These are phyloP conservation scores for Pyrrhura leucotis DNA, from an alignment of 2,797 vertebrate species.

Conservation along the genomic window DNA sequence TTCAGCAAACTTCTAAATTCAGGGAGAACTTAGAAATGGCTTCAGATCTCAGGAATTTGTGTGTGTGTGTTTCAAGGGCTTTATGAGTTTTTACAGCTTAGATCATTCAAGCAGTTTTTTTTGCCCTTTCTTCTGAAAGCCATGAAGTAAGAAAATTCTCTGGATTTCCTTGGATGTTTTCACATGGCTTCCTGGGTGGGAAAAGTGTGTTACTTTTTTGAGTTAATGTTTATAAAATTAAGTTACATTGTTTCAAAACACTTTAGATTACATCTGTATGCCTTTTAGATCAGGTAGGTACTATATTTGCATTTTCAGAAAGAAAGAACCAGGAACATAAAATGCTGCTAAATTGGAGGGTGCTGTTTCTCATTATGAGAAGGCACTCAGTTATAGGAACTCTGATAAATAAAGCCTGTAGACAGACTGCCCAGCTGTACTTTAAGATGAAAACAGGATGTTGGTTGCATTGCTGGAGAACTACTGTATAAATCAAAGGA, in stretches of 20 bases:
- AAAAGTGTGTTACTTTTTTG: neutral
- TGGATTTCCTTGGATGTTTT: neutral
- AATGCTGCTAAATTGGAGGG: neutral
- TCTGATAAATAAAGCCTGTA: constrained; percentile 16
- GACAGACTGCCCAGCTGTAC: constrained; percentile 55
- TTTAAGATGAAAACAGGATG: constrained; percentile 70
- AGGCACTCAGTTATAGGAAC: neutral
- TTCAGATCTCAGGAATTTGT: neutral
- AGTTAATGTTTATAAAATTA: neutral
- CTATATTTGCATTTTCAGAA: neutral
- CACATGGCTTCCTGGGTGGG: neutral
- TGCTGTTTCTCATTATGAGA: neutral
- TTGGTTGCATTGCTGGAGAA: constrained; percentile 48
- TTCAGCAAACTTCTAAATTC: neutral
- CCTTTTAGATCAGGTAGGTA: neutral
- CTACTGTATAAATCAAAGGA: constrained; percentile 66
- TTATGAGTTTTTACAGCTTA: neutral
- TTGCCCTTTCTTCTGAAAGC: neutral
- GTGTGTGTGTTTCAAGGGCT: neutral
- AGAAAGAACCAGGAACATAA: neutral
- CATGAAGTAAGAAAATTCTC: neutral
- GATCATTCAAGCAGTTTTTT: neutral
- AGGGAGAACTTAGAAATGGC: neutral
- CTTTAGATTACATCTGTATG: rapidly evolving
- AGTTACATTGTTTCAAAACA: neutral